Evolutionary conservation across 2,888 invertebrate genomes (phyloP).

Genomic region (Vesta saturnalis): DNA sequence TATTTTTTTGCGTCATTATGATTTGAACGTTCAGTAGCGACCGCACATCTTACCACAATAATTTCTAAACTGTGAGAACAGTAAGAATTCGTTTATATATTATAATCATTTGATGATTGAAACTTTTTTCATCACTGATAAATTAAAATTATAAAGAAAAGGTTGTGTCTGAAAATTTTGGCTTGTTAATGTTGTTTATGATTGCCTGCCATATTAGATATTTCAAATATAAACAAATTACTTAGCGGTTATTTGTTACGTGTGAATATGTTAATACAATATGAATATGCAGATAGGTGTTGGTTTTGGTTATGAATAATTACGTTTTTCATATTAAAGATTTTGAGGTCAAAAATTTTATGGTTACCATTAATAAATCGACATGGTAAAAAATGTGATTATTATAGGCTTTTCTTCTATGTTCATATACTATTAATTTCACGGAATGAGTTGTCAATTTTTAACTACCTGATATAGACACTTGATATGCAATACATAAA

Average conservation of each 20-base stretch:
- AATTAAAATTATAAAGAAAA: neutral
- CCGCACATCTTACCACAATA: slow-evolving; percentile 57
- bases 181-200: slow-evolving; percentile 1
- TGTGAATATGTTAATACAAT: slow-evolving; percentile 7
- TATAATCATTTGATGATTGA: slow-evolving; percentile 5
- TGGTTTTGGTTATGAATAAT: slow-evolving; percentile 6
- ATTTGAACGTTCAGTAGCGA: slow-evolving; percentile 53
- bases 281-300: neutral
- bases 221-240: slow-evolving; percentile 9
- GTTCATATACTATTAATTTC: neutral
- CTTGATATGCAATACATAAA: too few species aligned
- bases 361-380: neutral
- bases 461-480: slow-evolving; percentile 1
- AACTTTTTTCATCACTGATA: neutral
- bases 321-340: neutral
- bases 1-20: slow-evolving; percentile 42
- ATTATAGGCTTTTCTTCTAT: neutral
- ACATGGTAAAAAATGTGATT: neutral
- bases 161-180: neutral
- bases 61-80: slow-evolving; percentile 60
- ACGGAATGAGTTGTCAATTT: slow-evolving; percentile 6
- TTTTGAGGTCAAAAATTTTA: slow-evolving; percentile 10
- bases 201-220: slow-evolving; percentile 2
- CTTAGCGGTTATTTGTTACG: slow-evolving; percentile 13
- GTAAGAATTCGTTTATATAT: slow-evolving; percentile 34